phyloP scores from a whole-genome alignment of 2,113 vertebrate genomes.

The Prionailurus viverrinus region DNA sequence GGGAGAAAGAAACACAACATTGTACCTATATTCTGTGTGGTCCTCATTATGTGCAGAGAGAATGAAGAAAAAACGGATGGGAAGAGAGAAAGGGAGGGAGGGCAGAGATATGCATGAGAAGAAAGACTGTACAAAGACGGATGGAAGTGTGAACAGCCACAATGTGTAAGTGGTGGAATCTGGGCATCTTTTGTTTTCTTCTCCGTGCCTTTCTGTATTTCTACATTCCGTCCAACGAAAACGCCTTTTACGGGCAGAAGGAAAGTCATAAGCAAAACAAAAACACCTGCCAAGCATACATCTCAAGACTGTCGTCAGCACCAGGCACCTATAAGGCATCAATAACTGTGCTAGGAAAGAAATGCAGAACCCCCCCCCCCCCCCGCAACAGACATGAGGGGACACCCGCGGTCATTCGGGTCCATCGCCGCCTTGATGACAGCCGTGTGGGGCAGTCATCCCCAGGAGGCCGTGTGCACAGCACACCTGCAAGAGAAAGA shows the following conservation, averaged over 20 bases:
- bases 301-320: not conserved
- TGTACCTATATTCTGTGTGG: too few relatives aligned
- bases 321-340: not conserved
- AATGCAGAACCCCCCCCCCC: fast-evolving
- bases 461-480: fast-evolving
- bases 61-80: not conserved
- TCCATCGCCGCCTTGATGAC: not conserved
- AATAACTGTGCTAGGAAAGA: not conserved
- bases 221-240: not conserved
- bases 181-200: not conserved
- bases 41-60: not conserved
- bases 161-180: not conserved
- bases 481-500: not conserved
- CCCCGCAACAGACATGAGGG: fast-evolving
- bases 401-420: not conserved
- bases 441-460: fast-evolving
- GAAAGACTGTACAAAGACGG: not conserved
- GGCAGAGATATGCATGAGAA: not conserved
- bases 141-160: not conserved
- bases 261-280: not conserved
- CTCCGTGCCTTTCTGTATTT: not conserved
- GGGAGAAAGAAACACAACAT: not conserved
- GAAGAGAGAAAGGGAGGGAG: not conserved
- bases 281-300: not conserved
- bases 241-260: not conserved